Evolutionary conservation across 2,113 vertebrate genomes (phyloP).

Genomic region (Rynchops niger): DNA sequence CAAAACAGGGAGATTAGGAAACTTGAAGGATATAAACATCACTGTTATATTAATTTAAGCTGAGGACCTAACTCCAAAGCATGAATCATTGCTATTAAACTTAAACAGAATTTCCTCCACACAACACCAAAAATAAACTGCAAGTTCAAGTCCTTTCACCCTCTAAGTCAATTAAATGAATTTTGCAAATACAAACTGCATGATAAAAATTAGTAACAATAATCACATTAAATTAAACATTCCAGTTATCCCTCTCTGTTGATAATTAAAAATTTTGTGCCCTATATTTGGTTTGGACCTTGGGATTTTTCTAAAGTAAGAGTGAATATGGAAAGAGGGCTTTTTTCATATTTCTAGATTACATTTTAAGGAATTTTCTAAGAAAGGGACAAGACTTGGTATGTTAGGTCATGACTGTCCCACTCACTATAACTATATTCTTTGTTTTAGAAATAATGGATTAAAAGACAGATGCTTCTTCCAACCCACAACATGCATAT

Average conservation of each 20-base stretch:
- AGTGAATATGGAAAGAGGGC: not conserved
- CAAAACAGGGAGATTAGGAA: not conserved
- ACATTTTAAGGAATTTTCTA: not conserved
- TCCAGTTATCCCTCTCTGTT: not conserved
- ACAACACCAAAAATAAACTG: not conserved
- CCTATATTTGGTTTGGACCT: not conserved
- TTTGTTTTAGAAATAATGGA: slow-evolving; percentile 44
- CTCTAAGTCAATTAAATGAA: not conserved
- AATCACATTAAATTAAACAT: not conserved
- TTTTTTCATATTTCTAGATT: not conserved
- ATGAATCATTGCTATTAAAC: not conserved
- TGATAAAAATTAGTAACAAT: not conserved
- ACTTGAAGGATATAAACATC: not conserved
- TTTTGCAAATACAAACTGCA: not conserved
- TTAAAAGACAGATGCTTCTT: slow-evolving; percentile 17
- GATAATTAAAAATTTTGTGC: not conserved
- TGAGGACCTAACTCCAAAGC: not conserved
- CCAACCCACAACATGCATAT: not conserved
- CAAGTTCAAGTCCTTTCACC: not conserved
- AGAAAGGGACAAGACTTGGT: not conserved
- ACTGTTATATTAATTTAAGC: not conserved
- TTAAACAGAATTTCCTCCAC: not conserved
- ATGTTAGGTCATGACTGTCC: not conserved
- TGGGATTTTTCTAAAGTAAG: not conserved
- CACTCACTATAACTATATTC: not conserved